Evolutionary conservation across 1,140 invertebrate species (phyloP), one percentile per base, ranked within the genome.

Genomic region (Fopius arisanus): DNA sequence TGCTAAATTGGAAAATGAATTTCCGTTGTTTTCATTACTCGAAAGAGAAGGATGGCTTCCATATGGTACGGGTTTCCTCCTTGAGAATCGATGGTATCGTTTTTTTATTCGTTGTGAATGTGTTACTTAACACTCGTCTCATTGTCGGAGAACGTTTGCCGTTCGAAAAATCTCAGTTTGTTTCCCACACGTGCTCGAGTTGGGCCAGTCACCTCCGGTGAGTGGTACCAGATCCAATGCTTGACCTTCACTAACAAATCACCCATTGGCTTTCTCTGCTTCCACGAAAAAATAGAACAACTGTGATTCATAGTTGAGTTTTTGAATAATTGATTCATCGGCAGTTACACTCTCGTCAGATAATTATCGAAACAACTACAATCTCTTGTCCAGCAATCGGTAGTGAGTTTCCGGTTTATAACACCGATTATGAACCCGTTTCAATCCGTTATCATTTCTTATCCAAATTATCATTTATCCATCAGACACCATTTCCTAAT

Each of bases 201-300:
- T 59, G 54, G 54, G 54, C 54, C 54, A 59, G 21, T 59, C 54
- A 59, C 54, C 54, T 59, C 54, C 54, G 54, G 54, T 59, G 54
- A 59, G 54, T 59, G 54, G 54, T 59, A 23, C 43, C 43, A 26
- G 19, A 59, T 12, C 54, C 54, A 28, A 59, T 59, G 54, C 54
- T 59, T 59, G 54, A 59, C 54, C 54, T 59, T 59, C 54, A 19
- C 23, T 59, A 59, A 59, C 54, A 59, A 59, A 59, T 59, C 54
- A 4, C 54, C 26, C 23, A 59, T 59, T 59, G 33, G 33, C 33
- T 37, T 37, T 37, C 33, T 37, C 33, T 37, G 12, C 33, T 37
- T 10, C 33, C 9, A 10, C 33, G 33, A 37, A 37, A 37, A 37
- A 37, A 33, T 33, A 37, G 7, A 37, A 37, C 33, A 37, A 10